Evolutionary conservation across 2,797 vertebrate species (phyloP).

Genomic region (Enteromius paludinosus): DNA sequence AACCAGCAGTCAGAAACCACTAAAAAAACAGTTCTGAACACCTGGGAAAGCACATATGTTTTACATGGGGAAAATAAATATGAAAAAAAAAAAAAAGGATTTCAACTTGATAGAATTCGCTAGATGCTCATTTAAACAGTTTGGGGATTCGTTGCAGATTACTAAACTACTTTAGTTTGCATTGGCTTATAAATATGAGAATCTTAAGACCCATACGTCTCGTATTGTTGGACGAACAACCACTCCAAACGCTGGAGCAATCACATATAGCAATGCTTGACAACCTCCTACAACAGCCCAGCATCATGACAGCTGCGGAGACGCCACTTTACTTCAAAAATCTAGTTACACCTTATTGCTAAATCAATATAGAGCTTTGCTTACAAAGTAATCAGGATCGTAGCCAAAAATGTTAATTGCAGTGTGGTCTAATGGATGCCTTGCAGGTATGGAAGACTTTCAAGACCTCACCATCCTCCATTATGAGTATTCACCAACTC

Average conservation of each 20-base stretch:
- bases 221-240: not conserved
- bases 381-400: slow-evolving; percentile 8
- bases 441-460: slow-evolving; percentile 28
- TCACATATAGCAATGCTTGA: not conserved
- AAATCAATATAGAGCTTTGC: slow-evolving; percentile 31
- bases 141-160: not conserved
- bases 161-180: not conserved
- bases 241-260: not conserved
- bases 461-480: slow-evolving; percentile 52
- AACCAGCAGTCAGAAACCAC: not conserved
- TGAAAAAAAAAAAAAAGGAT: not conserved
- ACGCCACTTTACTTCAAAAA: slow-evolving; percentile 7
- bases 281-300: not conserved
- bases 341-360: slow-evolving; percentile 18
- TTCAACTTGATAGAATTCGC: not conserved
- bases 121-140: not conserved
- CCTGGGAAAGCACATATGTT: not conserved
- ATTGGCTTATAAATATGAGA: not conserved
- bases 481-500: slow-evolving; percentile 53
- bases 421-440: slow-evolving; percentile 36
- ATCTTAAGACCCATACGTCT: not conserved
- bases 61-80: not conserved
- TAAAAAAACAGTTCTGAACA: not conserved
- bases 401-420: slow-evolving; percentile 27
- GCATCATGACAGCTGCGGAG: slow-evolving; percentile 2